phyloP scores from a whole-genome alignment of 2,113 vertebrate genomes.

The Motacilla alba region DNA sequence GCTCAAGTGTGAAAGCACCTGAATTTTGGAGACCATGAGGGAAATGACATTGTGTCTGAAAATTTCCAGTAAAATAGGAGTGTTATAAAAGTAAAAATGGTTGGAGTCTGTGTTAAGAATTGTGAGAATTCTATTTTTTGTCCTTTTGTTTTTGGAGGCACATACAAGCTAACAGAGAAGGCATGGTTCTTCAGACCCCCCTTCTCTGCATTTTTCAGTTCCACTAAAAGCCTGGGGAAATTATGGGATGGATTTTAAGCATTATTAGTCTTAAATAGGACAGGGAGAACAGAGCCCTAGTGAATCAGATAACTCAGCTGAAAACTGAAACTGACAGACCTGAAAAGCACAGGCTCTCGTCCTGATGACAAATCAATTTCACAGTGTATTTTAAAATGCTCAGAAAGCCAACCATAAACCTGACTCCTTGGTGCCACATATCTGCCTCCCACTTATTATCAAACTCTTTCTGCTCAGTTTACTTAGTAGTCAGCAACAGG shows the following conservation, averaged over 20 bases:
- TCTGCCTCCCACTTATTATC: background rate
- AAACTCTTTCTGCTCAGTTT: background rate
- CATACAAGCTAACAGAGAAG: background rate
- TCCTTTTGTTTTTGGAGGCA: background rate
- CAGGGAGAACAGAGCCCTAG: background rate
- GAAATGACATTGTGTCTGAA: background rate
- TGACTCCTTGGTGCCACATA: background rate
- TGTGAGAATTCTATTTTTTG: rapidly evolving
- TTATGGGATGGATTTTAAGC: background rate
- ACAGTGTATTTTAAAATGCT: background rate
- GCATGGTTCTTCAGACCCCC: background rate
- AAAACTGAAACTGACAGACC: background rate
- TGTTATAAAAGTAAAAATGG: background rate
- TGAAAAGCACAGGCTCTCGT: background rate
- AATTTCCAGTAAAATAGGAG: background rate
- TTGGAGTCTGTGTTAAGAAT: background rate
- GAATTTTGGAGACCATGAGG: background rate
- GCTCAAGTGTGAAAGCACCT: background rate
- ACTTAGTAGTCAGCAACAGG: background rate
- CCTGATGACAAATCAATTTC: slow-evolving; percentile 17
- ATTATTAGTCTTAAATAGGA: slow-evolving; percentile 2
- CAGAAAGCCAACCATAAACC: background rate
- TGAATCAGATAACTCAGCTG: slow-evolving; percentile 8
- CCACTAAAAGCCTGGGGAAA: background rate
- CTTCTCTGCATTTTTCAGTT: background rate